Conservation (phyloP, 2,113 vertebrate genomes). For the Nesoenas mayeri region DNA sequence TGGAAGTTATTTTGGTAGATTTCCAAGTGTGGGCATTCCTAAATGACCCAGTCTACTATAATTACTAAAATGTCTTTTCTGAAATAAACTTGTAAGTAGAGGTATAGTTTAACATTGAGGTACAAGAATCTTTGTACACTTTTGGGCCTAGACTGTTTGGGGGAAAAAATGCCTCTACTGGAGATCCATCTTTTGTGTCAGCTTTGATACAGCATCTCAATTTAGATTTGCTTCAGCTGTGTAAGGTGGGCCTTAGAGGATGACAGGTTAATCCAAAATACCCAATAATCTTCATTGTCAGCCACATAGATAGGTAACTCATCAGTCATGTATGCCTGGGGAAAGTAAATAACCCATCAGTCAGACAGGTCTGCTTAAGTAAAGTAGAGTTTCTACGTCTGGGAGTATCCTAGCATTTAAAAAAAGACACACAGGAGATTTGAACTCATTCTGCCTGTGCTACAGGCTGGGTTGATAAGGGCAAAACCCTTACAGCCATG, state of each 20-base stretch:
- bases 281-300: neutral
- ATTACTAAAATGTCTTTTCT: neutral
- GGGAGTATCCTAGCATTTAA: neutral
- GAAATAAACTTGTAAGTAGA: neutral
- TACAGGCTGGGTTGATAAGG: neutral
- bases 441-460: accelerated
- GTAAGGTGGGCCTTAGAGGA: neutral
- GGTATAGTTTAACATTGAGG: neutral
- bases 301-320: accelerated
- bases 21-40: neutral
- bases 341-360: neutral
- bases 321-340: accelerated
- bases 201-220: neutral
- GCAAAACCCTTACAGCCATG: neutral
- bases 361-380: neutral
- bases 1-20: neutral
- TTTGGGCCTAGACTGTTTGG: neutral
- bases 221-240: neutral
- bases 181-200: neutral
- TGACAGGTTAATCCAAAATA: neutral
- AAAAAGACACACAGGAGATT: neutral
- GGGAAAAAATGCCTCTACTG: accelerated
- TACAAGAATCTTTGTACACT: accelerated
- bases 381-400: neutral
- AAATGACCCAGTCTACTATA: neutral